Percentiles rank a stretch among this genome's conserved stretches.
These are phyloP conservation scores for Sarcophaga bullata DNA, from an alignment of 1,140 invertebrate species.

Conservation along the genomic window DNA sequence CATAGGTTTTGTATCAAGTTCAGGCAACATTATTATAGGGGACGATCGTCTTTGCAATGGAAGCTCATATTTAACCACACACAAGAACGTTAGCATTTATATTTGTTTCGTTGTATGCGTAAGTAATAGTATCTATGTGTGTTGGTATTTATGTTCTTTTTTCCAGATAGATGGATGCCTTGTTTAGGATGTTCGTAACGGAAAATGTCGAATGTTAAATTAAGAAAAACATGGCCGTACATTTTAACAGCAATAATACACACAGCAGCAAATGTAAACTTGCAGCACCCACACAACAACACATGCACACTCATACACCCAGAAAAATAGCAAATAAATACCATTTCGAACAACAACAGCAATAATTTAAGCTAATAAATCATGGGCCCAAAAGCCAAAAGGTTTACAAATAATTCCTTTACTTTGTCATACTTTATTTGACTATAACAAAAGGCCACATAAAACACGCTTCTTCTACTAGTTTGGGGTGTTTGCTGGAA, in stretches of 20 bases:
- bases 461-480: too few species aligned
- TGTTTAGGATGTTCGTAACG: constrained; percentile 43
- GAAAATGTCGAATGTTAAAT: constrained; percentile 64
- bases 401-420: constrained; percentile 37
- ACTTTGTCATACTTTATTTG: constrained; percentile 39
- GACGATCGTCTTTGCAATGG: constrained; percentile 56
- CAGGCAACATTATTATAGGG: constrained; percentile 30
- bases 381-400: constrained; percentile 37
- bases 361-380: constrained; percentile 21
- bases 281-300: background rate
- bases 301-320: background rate
- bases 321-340: constrained; percentile 2
- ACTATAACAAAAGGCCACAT: too few species aligned
- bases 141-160: constrained; percentile 30
- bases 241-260: constrained; percentile 41
- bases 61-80: constrained; percentile 48
- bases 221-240: constrained; percentile 63
- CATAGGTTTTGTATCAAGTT: constrained; percentile 20
- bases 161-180: constrained; percentile 54
- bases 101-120: constrained; percentile 27
- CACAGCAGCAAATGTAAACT: background rate
- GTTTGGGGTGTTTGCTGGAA: too few species aligned
- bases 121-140: constrained; percentile 36
- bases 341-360: background rate
- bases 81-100: constrained; percentile 28